Base-by-base conservation (phyloP, 2,797 vertebrate species). In the Psittacula derbiana region DNA sequence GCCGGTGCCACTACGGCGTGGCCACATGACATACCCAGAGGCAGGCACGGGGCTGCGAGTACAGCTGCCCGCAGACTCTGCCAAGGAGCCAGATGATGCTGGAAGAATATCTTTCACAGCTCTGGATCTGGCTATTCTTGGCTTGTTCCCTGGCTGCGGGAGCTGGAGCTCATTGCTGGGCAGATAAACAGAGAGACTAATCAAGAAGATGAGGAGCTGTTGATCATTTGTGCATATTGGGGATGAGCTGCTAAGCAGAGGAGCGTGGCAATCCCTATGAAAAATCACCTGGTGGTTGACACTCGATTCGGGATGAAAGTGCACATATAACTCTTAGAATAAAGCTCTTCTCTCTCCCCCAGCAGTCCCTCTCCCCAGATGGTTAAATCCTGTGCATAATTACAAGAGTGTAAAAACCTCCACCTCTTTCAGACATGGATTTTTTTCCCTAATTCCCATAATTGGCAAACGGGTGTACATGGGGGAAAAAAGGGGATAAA, bases 51-150 rank as follows among this genome's bases (percentile, higher is more conserved):
- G 80, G 44, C 92, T 96, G 93, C 11, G 66, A 74, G 93, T 78
- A 81, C 94, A 96, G 95, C 96, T 97, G 97, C 95, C 95, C 1
- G 2, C 60, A 66, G 84, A 86, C 86, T 86, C 94, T 94, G 96
- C 95, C 92, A 96, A 96, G 95, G 94, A 92, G 90, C 76, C 97
- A 94, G 80, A 88, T 80, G 95, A 95, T 81, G 88, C 76, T 85
- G 94, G 95, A 93, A 96, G 90, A 97, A 57, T 94, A 75, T 96
- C 94, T 96, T 95, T 93, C 92, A 94, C 89, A 92, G 94, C 96
- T 91, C 90, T 95, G 95, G 88, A 94, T 92, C 84, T 93, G 94
- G 82, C 84, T 92, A 81, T 52, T 89, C 88, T 89, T 79, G 93
- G 93, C 94, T 97, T 76, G 33, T 88, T 95, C 74, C 92, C 82